These are phyloP conservation scores for Drosophila littoralis DNA, from an alignment of 1,140 invertebrate species.

Conservation along the genomic window DNA sequence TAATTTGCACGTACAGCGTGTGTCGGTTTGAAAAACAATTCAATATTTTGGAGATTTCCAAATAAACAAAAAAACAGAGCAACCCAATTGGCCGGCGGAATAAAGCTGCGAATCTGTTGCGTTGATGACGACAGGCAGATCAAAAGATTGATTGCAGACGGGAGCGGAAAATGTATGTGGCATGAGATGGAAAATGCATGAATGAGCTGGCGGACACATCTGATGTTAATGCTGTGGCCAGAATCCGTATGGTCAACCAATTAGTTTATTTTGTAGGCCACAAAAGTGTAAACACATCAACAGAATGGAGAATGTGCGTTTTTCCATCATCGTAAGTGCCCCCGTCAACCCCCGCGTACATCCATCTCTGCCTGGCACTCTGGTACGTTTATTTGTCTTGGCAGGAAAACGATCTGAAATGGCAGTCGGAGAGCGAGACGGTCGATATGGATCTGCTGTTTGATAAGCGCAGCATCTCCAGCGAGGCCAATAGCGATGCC, in stretches of 20 bases:
- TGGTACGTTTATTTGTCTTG: slow-evolving; percentile 49
- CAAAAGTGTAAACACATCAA: slow-evolving; percentile 58
- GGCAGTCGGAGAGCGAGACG: slow-evolving; percentile 73
- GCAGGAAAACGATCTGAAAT: slow-evolving; percentile 83
- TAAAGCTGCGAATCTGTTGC: slow-evolving; percentile 10
- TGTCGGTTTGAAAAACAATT: slow-evolving; percentile 50
- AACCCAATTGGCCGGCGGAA: slow-evolving; percentile 2
- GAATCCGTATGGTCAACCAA: slow-evolving; percentile 36
- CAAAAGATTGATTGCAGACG: slow-evolving; percentile 47
- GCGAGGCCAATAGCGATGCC: slow-evolving; percentile 84
- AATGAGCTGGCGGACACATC: slow-evolving; percentile 36
- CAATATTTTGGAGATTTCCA: slow-evolving; percentile 63
- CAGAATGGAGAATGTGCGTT: slow-evolving; percentile 82
- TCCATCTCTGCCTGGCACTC: too few species aligned
- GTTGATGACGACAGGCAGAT: slow-evolving; percentile 24
- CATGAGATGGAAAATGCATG: slow-evolving; percentile 17
- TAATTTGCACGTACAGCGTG: slow-evolving; percentile 59
- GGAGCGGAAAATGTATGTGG: slow-evolving; percentile 11
- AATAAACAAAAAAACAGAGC: slow-evolving; percentile 63
- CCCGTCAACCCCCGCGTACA: not conserved
- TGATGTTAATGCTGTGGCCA: not conserved
- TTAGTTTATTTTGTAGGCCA: slow-evolving; percentile 61
- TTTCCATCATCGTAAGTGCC: slow-evolving; percentile 82
- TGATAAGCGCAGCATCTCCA: slow-evolving; percentile 85
- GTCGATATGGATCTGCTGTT: slow-evolving; percentile 68